Percentiles rank a stretch among this genome's conserved stretches.
Evolutionary conservation across 2,888 invertebrate genomes (phyloP).

Genomic region (Diloba caeruleocephala): DNA sequence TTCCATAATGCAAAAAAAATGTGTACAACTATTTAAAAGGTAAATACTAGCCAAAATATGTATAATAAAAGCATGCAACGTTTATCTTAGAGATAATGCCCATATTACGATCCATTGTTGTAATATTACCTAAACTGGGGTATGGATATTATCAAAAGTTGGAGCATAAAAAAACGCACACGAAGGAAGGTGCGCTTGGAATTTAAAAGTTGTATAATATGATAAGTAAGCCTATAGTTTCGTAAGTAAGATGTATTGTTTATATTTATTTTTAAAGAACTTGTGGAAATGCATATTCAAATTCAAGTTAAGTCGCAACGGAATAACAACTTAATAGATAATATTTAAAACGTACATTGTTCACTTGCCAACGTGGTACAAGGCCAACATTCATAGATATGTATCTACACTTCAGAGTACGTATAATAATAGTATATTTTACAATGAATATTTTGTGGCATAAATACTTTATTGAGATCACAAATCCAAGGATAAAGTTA

Average conservation of each 20-base stretch:
- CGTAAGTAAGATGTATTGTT: background rate
- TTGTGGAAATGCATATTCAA: slow-evolving; percentile 14
- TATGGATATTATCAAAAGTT: too few relatives aligned
- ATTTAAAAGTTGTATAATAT: too few relatives aligned
- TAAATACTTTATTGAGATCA: slow-evolving; percentile 52
- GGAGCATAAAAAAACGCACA: too few relatives aligned
- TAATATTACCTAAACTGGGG: too few relatives aligned
- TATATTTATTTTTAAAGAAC: background rate
- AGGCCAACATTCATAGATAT: slow-evolving; percentile 62
- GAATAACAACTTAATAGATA: slow-evolving; percentile 47
- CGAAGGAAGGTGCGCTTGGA: too few relatives aligned
- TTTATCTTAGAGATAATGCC: too few relatives aligned
- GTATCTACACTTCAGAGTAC: slow-evolving; percentile 49
- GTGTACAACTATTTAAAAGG: too few relatives aligned
- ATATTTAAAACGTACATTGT: slow-evolving; percentile 57
- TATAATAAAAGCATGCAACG: too few relatives aligned
- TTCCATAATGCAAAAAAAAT: too few relatives aligned
- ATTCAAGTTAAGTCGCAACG: slow-evolving; percentile 37
- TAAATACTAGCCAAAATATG: too few relatives aligned
- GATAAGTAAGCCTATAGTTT: too few relatives aligned
- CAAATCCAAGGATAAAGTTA: slow-evolving; percentile 47
- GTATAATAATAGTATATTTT: slow-evolving; percentile 53
- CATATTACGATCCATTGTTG: too few relatives aligned
- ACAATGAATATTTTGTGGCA: slow-evolving; percentile 47
- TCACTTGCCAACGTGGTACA: slow-evolving; percentile 50